These are phyloP conservation scores for Hemicrepidius hirtus DNA, from an alignment of 2,888 invertebrate genomes.

Conservation along the genomic window DNA sequence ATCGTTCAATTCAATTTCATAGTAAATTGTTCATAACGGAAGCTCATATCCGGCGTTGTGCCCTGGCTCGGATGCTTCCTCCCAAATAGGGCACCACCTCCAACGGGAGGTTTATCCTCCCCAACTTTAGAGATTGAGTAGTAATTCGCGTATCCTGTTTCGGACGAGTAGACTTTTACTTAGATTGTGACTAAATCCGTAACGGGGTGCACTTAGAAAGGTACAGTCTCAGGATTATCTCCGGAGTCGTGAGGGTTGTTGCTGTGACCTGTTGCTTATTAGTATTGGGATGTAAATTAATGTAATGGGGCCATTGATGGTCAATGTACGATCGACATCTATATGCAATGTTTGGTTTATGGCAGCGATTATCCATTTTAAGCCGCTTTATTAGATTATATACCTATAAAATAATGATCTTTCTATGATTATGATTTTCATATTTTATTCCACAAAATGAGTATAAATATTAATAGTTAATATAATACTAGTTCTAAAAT, in stretches of 20 bases:
- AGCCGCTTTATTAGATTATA: slow-evolving; percentile 2
- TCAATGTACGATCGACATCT: slow-evolving; percentile 43
- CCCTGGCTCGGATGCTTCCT: slow-evolving; percentile 56
- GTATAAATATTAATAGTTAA: too few species aligned
- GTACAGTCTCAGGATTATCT: slow-evolving; percentile 48
- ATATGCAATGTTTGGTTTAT: slow-evolving; percentile 32
- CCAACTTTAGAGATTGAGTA: slow-evolving; percentile 60
- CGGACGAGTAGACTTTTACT: slow-evolving; percentile 59
- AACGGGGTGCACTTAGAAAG: not conserved
- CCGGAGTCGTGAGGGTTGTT: slow-evolving; percentile 38
- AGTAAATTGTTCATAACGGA: slow-evolving; percentile 89
- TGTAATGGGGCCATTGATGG: slow-evolving; percentile 54
- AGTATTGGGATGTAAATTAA: slow-evolving; percentile 57
- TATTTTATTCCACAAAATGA: too few species aligned
- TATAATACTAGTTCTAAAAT: too few species aligned
- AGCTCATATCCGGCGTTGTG: slow-evolving; percentile 85
- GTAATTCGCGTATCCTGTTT: slow-evolving; percentile 63
- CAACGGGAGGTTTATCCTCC: slow-evolving; percentile 52
- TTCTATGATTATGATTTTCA: too few species aligned
- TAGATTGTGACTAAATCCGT: slow-evolving; percentile 54
- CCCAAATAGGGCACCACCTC: slow-evolving; percentile 50
- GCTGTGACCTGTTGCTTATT: slow-evolving; percentile 55
- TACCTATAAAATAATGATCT: too few species aligned
- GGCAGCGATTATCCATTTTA: slow-evolving; percentile 24
- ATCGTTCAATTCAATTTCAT: slow-evolving; percentile 71